Conservation (phyloP, 2,797 vertebrate species). For the Ctenochaetus hawaiiensis region DNA sequence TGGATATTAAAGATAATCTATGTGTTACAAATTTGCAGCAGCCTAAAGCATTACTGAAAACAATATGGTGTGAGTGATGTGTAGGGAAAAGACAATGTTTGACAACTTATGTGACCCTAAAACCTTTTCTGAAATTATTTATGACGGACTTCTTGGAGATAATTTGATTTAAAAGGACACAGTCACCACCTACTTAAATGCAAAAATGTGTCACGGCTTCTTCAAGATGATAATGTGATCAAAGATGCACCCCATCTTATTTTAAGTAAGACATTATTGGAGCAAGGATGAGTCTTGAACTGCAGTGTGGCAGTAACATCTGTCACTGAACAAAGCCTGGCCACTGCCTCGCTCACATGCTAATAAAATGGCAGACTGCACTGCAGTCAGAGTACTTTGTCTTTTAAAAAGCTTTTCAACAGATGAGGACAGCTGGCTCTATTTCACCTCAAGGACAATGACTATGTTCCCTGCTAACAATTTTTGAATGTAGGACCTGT, state of each 20-base stretch:
- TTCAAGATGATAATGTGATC: background rate
- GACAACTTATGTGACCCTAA: background rate
- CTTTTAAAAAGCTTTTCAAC: slow-evolving; percentile 48
- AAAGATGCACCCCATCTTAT: slow-evolving; percentile 19
- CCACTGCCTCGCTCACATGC: slow-evolving; percentile 27
- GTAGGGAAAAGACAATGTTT: background rate
- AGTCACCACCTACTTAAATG: background rate
- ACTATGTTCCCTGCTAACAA: background rate
- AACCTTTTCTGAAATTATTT: background rate
- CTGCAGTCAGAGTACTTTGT: slow-evolving; percentile 44
- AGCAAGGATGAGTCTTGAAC: slow-evolving; percentile 31
- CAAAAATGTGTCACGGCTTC: slow-evolving; percentile 17
- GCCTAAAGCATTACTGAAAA: background rate
- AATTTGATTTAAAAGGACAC: slow-evolving; percentile 17
- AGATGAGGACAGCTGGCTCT: slow-evolving; percentile 40
- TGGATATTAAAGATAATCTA: background rate
- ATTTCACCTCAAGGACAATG: slow-evolving; percentile 58
- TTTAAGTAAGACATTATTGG: slow-evolving; percentile 30
- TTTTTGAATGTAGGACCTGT: slow-evolving; percentile 11
- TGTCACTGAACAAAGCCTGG: slow-evolving; percentile 42
- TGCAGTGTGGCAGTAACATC: slow-evolving; percentile 18
- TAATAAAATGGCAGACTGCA: slow-evolving; percentile 57
- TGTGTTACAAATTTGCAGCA: background rate
- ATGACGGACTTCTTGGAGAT: background rate
- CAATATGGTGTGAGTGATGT: background rate